Base-by-base conservation (phyloP, 2,888 invertebrate species). In the Stenichneumon culpator region DNA sequence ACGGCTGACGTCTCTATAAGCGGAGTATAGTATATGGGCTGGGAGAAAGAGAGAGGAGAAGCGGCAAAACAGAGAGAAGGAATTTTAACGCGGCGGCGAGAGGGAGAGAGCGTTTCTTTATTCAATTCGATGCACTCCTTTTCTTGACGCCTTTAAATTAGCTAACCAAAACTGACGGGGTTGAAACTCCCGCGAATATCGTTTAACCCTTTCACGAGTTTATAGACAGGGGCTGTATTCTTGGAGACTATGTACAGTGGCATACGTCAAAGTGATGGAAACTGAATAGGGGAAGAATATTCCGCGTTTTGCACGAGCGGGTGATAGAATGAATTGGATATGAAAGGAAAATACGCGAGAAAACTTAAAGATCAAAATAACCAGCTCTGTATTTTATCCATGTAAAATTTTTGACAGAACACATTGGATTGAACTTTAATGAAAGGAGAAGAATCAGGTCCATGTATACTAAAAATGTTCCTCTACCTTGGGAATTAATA, bases 1-100 rank as follows among this genome's bases (percentile, higher is more conserved):
- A 92, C 91, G 89, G 88, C 90, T 89, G 91, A 92, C 91, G 90
- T 90, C 90, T 92, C 89, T 90, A 90, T 92, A 87, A 65, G 73
- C 44, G 63, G 67, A 50, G 52, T 79, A 28, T 54, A 32, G 57
- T 57, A 57, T 60, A 69, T 50, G 47, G 28, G 25, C 7, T 2
- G n/a, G 39, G 47, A 69, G 63, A 74, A 74, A 78, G 52, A 5
- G 28, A 57, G 52, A 78, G 70, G 28, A 75, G 82, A 82, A 74
- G 69, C 50, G 67, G 67, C 67, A 32, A 47, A 44, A 11, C 67
- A 54, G 63, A 70, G 32, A 39, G 32, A 32, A 69, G 73, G 63
- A 74, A 81, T 68, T 81, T 73, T 19, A 47, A 65, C 78, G 80
- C 82, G 22, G 52, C 60, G 28, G 32, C 25, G 63, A 14, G 63